A percentile compares a stretch with the other conserved stretches of the same genome.
phyloP scores from a whole-genome alignment of 2,113 vertebrate genomes.

The Athene cunicularia region DNA sequence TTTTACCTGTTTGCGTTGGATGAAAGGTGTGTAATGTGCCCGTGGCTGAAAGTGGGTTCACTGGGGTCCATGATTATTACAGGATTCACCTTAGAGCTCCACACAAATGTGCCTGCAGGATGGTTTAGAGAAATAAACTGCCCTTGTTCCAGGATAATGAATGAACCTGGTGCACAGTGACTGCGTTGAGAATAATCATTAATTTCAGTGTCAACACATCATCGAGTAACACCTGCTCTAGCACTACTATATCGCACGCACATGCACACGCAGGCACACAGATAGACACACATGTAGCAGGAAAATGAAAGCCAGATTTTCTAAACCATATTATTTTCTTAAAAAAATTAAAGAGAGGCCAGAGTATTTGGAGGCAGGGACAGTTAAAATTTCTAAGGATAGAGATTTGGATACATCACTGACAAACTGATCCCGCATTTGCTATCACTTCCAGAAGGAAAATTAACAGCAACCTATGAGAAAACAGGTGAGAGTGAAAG shows the following conservation, averaged over 20 bases:
- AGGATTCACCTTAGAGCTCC: not conserved
- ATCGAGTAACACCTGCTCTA: slow-evolving; percentile 24
- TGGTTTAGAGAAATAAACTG: not conserved
- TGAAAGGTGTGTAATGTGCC: not conserved
- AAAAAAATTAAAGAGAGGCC: not conserved
- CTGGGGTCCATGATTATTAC: not conserved
- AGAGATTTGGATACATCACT: not conserved
- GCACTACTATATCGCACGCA: not conserved
- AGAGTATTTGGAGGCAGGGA: not conserved
- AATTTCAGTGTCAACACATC: slow-evolving; percentile 18
- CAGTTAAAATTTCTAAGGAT: not conserved
- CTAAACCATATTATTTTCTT: not conserved
- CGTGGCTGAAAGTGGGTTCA: not conserved
- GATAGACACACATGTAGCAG: not conserved
- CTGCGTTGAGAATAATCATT: slow-evolving; percentile 41
- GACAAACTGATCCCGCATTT: not conserved
- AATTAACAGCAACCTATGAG: not conserved
- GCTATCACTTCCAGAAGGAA: not conserved
- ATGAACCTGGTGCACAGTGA: not conserved
- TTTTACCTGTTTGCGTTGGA: not conserved
- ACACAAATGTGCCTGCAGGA: not conserved
- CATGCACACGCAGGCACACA: not conserved
- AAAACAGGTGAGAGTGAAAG: not conserved
- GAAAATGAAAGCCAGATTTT: not conserved
- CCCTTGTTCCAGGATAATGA: not conserved